A percentile compares a stretch with the other conserved stretches of the same genome.
phyloP scores from a whole-genome alignment of 1,140 invertebrate species.

The Rhagoletis pomonella region DNA sequence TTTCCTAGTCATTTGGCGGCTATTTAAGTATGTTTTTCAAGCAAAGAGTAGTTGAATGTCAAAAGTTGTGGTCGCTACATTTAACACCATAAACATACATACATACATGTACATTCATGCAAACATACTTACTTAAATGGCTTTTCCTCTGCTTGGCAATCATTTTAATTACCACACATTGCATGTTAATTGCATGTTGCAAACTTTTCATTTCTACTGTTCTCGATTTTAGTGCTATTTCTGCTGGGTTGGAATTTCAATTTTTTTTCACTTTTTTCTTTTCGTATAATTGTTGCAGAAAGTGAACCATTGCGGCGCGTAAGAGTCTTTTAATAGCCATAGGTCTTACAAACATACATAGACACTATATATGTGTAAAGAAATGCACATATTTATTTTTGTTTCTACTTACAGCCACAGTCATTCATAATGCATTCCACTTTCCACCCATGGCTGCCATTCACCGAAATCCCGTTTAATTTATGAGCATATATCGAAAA shows the following conservation, averaged over 20 bases:
- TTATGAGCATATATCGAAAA: background rate
- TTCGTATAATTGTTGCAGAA: background rate
- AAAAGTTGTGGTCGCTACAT: background rate
- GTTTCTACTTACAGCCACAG: background rate
- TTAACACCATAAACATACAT: background rate
- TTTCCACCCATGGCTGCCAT: background rate
- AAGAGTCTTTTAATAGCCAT: background rate
- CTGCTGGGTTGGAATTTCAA: background rate
- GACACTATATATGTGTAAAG: background rate
- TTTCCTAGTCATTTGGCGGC: background rate
- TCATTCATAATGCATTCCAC: slow-evolving; percentile 18
- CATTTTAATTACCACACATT: slow-evolving; percentile 32
- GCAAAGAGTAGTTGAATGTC: slow-evolving; percentile 30
- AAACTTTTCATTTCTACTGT: slow-evolving; percentile 53
- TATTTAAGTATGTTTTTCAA: too few relatives aligned
- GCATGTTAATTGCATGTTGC: slow-evolving; percentile 50
- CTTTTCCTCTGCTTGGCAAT: background rate
- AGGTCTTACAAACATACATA: background rate
- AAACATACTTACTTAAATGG: background rate
- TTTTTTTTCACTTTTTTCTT: background rate
- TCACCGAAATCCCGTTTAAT: background rate
- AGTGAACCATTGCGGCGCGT: slow-evolving; percentile 3
- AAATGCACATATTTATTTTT: background rate
- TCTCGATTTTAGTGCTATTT: slow-evolving; percentile 18
- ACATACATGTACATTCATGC: too few relatives aligned